Evolutionary conservation across 2,797 vertebrate species (phyloP), one percentile per base, ranked within the genome.

Genomic region (Dallia pectoralis): DNA sequence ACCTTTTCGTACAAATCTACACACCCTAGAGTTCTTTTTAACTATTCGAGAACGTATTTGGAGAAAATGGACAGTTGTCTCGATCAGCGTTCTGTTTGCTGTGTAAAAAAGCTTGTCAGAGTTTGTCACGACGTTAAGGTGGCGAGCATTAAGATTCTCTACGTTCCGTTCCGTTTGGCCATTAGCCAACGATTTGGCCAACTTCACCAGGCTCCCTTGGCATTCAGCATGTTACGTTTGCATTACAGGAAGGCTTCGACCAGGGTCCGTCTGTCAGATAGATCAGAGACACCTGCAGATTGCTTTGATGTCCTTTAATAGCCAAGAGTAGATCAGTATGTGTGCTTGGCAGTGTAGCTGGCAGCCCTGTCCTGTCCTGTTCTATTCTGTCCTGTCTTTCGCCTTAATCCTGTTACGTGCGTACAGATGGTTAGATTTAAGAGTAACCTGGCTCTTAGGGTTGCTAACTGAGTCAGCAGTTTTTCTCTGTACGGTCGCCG

Each of bases 301-400:
- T 19, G 51, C 51, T 36, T 36, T 36, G 7, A 36, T 36, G 33
- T 36, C 33, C 51, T 53, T 53, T 53, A 53, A 22, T 53, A 22
- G 22, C 25, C 59, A 11, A 27, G 59, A 62, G 27, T 12, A 62
- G 59, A 77, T 83, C 67, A 67, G 29, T 62, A 15, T 74, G 44
- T 69, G 68, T 61, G 56, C 27, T 36, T 36, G 33, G 7, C 11
- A 66, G 22, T 11, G 9, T 44, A 47, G 19, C 32, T 69, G 1
- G 33, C 4, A 69, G 33, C 75, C 71, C 69, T 22, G 22, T 61
- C 25, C 14, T 62, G 59, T 29, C 25, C 59, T n/a, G 4, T 36
- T 36, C 7, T 36, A 7, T 36, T 7, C 33, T 36, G 33, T 36
- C 3, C 33, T 36, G 33, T 36, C n/a, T n/a, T n/a, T n/a, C 48